phyloP scores from a whole-genome alignment of 2,797 vertebrate genomes.

The Chelon auratus region DNA sequence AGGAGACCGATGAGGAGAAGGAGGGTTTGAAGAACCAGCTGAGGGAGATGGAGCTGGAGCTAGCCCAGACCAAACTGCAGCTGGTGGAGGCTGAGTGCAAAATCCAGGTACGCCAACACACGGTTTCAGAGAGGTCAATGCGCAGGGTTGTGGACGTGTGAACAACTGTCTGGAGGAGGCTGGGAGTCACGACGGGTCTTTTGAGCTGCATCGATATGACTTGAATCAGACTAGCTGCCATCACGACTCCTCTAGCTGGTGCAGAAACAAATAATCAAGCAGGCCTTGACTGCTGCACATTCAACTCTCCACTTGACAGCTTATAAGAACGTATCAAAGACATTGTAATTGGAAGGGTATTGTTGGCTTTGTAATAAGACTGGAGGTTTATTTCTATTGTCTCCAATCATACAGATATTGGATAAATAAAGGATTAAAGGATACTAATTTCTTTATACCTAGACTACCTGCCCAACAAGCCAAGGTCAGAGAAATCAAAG shows the following conservation, averaged over 20 bases:
- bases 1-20: slow-evolving; percentile 95
- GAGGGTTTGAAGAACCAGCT: slow-evolving; percentile 95
- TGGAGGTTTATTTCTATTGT: slow-evolving; percentile 13
- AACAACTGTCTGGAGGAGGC: no score
- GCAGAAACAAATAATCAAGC: slow-evolving; percentile 5
- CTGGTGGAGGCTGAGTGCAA: slow-evolving; percentile 98
- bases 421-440: slow-evolving; percentile 11
- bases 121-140: not conserved
- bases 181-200: no score
- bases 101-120: slow-evolving; percentile 89
- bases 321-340: slow-evolving; percentile 3
- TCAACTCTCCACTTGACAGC: not conserved
- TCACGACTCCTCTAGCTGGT: not conserved
- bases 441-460: not conserved
- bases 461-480: not conserved
- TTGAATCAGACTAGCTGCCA: not conserved
- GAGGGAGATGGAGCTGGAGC: slow-evolving; percentile 97
- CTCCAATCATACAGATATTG: not conserved
- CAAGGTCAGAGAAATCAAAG: slow-evolving; percentile 16
- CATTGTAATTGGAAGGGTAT: not conserved
- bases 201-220: not conserved
- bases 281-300: slow-evolving; percentile 4
- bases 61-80: slow-evolving; percentile 98
- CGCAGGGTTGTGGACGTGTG: no score
- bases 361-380: not conserved